Conservation (phyloP, 1,140 invertebrate genomes). For the Rhizoglyphus robini region DNA sequence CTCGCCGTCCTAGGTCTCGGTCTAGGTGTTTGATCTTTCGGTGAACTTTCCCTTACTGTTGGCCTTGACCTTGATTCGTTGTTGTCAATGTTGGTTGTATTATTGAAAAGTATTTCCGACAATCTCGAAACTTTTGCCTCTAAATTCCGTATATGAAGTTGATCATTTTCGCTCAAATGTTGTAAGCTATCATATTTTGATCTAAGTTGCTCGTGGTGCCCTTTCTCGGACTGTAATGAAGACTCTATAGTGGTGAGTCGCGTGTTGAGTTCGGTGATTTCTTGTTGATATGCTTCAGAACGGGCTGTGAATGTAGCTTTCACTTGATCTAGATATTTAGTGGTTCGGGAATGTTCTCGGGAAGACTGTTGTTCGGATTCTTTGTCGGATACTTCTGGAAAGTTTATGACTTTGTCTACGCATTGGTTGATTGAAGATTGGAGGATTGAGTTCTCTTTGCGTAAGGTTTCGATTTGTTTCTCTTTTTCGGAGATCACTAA, state of each 20-base stretch:
- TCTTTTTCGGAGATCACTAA: slow-evolving; percentile 7
- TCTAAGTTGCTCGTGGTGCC: background rate
- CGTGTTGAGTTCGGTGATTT: background rate
- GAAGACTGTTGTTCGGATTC: background rate
- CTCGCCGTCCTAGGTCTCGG: too few relatives aligned
- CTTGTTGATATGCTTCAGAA: background rate
- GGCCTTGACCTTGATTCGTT: too few relatives aligned
- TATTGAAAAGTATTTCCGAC: background rate
- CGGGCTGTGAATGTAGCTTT: background rate
- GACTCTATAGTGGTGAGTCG: background rate
- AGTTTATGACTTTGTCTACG: background rate
- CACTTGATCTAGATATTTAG: background rate
- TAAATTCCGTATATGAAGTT: slow-evolving; percentile 1
- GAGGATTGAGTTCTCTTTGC: background rate
- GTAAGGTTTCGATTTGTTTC: background rate
- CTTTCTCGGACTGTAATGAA: background rate
- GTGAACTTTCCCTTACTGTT: too few relatives aligned
- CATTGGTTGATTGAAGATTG: background rate
- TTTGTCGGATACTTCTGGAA: background rate
- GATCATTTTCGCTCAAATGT: slow-evolving; percentile 12
- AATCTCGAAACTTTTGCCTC: background rate
- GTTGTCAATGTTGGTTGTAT: too few relatives aligned
- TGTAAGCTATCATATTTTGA: background rate
- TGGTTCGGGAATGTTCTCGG: too few relatives aligned
- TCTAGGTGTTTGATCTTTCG: too few relatives aligned